Conservation (phyloP, 2,888 invertebrate genomes). For the Hirudinaria manillensis region DNA sequence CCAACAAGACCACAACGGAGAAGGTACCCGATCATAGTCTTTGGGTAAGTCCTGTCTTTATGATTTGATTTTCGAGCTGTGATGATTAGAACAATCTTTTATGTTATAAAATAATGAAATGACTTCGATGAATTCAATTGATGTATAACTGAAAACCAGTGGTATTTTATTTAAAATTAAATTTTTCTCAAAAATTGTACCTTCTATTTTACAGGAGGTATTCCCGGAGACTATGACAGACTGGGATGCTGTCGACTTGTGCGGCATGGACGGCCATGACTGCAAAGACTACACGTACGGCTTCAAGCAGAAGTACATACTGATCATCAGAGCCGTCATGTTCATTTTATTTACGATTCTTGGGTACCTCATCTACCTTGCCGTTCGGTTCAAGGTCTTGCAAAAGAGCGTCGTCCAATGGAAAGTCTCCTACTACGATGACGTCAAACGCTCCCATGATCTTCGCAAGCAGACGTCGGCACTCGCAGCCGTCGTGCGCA, state of each 20-base stretch:
- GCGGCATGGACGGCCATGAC: constrained; percentile 16
- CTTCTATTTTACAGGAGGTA: no score
- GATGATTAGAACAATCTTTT: no score
- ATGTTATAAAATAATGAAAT: no score
- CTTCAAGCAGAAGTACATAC: not conserved
- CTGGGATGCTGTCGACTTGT: constrained; percentile 2
- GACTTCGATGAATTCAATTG: no score
- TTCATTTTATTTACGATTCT: not conserved
- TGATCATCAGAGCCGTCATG: constrained; percentile 4
- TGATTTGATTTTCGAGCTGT: no score
- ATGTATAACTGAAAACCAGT: no score
- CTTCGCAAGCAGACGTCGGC: not conserved
- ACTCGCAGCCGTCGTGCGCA: not conserved
- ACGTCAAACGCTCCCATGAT: not conserved
- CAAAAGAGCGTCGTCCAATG: not conserved
- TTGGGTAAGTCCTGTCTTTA: no score
- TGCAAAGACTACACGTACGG: constrained; percentile 3
- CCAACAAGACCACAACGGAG: no score
- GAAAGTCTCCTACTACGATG: not conserved
- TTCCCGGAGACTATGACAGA: no score
- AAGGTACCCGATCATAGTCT: no score
- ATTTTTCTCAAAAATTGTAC: no score
- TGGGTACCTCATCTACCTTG: constrained; percentile 2
- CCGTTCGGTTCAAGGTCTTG: not conserved
- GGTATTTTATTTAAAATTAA: no score